Evolutionary conservation across 1,140 invertebrate species (phyloP), one percentile per base, ranked within the genome.

Genomic region (Hycleus phaleratus): DNA sequence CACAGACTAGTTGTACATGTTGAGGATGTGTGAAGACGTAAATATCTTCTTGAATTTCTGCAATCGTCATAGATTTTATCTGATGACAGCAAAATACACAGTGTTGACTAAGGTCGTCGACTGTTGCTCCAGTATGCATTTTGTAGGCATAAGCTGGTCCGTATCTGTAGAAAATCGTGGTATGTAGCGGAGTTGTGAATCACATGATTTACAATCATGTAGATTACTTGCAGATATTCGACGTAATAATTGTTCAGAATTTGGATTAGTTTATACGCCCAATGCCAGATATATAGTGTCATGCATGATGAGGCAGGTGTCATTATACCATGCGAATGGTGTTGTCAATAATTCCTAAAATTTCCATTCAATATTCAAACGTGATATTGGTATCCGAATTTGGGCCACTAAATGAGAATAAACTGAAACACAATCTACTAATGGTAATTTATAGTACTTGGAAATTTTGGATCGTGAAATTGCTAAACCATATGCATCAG

Each of bases 301-400:
- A 24, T 61, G 60, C 18, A 10, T 25, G 11, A 61, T 49, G 48
- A 11, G 24, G 46, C 60, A 61, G 1, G 60, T 61, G n/a, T 61
- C 38, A 18, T 61, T 61, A 12, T 58, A n/a, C 60, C 60, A 59
- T 11, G 46, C 56, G 32, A 61, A 61, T 8, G 56, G 60, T 1
- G 51, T 59, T 6, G 49, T 54, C 4, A 58, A 48, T 9, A 62
- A 42, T 42, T 59, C 49, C 12, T 11, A 49, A 26, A 62, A 24
- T 26, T 58, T 38, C 60, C 60, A 62, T 32, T 32, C 26, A 12
- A 12, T 12, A 12, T 12, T 12, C 12, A 12, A 12, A 12, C 12
- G 12, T 12, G 12, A 1, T 12, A 12, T 12, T 12, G 12, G 12
- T 12, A 12, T 12, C 12, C 12, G 12, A 12, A 12, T 12, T 12